phyloP scores from a whole-genome alignment of 2,113 vertebrate species.

The Chauna torquata region DNA sequence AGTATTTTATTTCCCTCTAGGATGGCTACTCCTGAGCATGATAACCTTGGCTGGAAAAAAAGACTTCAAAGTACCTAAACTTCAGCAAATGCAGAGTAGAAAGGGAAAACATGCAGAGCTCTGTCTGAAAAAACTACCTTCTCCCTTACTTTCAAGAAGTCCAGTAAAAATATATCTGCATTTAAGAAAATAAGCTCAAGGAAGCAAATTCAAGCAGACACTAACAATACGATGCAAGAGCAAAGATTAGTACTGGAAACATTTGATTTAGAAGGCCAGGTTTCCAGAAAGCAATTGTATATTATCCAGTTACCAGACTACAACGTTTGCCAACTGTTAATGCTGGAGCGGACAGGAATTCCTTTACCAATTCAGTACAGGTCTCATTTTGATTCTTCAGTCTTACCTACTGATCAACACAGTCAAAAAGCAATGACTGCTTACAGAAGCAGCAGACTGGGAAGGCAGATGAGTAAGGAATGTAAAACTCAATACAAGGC shows the following conservation, averaged over 20 bases:
- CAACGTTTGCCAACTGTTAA: neutral
- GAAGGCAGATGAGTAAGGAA: neutral
- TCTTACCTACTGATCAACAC: neutral
- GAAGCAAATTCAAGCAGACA: neutral
- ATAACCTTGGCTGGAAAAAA: constrained; percentile 6
- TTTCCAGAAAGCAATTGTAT: neutral
- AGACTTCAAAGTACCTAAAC: neutral
- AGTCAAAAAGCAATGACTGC: neutral
- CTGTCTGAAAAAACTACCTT: neutral
- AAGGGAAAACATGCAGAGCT: neutral
- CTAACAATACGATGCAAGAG: neutral
- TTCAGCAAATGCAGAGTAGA: neutral
- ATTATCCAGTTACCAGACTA: neutral
- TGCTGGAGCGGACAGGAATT: neutral
- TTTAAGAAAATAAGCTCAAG: neutral
- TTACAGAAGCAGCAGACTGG: neutral
- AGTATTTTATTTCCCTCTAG: constrained; percentile 15
- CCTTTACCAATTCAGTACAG: neutral
- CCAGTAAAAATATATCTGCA: constrained; percentile 10
- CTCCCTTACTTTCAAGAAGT: neutral
- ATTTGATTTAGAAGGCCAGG: neutral
- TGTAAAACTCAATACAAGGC: neutral
- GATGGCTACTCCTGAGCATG: neutral
- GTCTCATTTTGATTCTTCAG: neutral
- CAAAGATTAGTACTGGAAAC: neutral